Evolutionary conservation across 35 echinoderm and acorn worm genomes (phyloP), one percentile per base, ranked within the genome.

Genomic region (Eucidaris tribuloides): DNA sequence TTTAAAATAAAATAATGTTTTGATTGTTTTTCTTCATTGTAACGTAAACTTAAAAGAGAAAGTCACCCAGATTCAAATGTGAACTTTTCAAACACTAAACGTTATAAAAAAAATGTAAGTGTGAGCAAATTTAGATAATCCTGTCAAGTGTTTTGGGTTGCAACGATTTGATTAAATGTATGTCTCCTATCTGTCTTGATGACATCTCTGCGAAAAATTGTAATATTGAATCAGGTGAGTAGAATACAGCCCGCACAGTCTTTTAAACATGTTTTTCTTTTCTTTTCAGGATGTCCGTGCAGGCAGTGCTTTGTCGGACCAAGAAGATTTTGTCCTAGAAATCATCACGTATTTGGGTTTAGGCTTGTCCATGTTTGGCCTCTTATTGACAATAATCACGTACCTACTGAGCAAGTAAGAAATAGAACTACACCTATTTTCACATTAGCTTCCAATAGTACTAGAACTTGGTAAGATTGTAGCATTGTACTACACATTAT

Each of bases 401-500:
- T 41, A 28, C 29, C 18, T 87, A 74, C 76, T 71, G 65, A 79
- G 71, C 54, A 62, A 58, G 92, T 94, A 77, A 85, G 66, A 29
- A 35, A 23, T 80, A 55, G 2, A 50, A 36, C 14, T 62, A 19
- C 13, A 15, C 29, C 19, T 22, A 25, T 2, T 25, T 29, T 20
- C 20, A 52, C 45, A 43, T 15, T 64, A 50, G 0, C 7, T 18
- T 20, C 36, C 23, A 28, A 38, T 7, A 25, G 36, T 64, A 40
- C 11, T 35, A 52, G 45, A 14, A 23, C 2, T 32, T 71, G 19
- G 1, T 54, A 64, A 19, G 3, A 29, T 20, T 24, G 2, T 28
- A n/a, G n/a, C n/a, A n/a, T n/a, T n/a, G n/a, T n/a, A n/a, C n/a
- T n/a, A n/a, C n/a, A n/a, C n/a, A n/a, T n/a, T 64, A 23, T 29